Percentiles rank a stretch among this genome's conserved stretches.
phyloP scores from a whole-genome alignment of 2,888 invertebrate species.

The Apocheima hispidaria region DNA sequence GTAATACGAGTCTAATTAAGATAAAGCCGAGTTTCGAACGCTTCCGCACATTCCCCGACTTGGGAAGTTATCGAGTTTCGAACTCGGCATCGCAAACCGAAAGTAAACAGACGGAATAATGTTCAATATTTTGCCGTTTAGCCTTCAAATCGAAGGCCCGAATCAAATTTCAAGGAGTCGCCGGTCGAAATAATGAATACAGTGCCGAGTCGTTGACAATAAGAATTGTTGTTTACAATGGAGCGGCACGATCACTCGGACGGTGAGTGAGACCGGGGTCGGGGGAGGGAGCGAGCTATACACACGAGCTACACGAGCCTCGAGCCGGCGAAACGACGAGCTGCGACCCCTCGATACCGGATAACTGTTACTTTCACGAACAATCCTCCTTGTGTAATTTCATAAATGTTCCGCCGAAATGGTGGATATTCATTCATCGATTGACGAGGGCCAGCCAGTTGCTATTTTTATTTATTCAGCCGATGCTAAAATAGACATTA shows the following conservation, averaged over 20 bases:
- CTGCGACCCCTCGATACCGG: no score
- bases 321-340: no score
- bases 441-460: no score
- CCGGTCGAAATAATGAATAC: constrained; percentile 9
- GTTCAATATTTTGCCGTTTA: constrained; percentile 13
- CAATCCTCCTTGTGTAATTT: no score
- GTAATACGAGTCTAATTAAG: constrained; percentile 25
- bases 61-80: constrained; percentile 17
- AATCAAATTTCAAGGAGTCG: constrained; percentile 13
- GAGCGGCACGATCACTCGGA: constrained; percentile 1
- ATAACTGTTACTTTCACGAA: no score
- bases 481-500: no score
- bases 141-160: neutral
- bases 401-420: no score
- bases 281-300: neutral
- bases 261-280: neutral
- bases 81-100: constrained; percentile 13
- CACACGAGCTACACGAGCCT: no score
- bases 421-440: no score
- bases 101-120: constrained; percentile 20
- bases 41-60: constrained; percentile 23
- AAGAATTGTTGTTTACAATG: constrained; percentile 26
- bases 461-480: no score
- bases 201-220: constrained; percentile 5
- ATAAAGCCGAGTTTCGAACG: constrained; percentile 26